Evolutionary conservation across 2,797 vertebrate species (phyloP), one percentile per base, ranked within the genome.

Genomic region (Malacoraja senta): DNA sequence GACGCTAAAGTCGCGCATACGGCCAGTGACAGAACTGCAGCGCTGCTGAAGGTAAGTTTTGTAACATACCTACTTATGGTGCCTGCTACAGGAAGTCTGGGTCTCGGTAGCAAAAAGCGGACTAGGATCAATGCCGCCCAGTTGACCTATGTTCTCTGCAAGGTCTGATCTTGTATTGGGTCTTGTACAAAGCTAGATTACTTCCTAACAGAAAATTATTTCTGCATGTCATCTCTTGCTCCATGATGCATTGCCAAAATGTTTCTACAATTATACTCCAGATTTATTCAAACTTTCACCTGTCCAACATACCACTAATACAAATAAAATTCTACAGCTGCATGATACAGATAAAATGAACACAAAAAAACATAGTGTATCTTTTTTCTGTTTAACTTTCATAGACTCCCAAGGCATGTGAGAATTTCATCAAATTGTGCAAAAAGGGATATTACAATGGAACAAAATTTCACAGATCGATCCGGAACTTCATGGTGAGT

Each of bases 401-500:
- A 93, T 94, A 99, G 98, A 97, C 98, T 10, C 98, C 99, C 9
- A 97, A 98, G 96, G 97, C 99, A 0, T 97, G 98, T 63, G 99
- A 99, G 94, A 99, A 99, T 95, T 99, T 99, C 94, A 97, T 97
- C 95, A 97, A 97, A 83, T 95, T 99, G 93, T 99, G 98, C 95
- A 99, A 98, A 94, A 98, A 98, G 94, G 96, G 96, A 93, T 99
- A 98, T 93, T 99, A 99, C 0, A 96, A 99, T 0, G 97, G 96
- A 74, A 99, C 98, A 0, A 8, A 98, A 94, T 99, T 99, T 95
- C 99, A 99, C 95, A 97, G 98, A 93, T 99, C 98, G 93, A 99
- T 99, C 94, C 95, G 98, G 81, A 99, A 99, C 94, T 99, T 99
- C 84, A 98, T 99, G 97, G 98, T 99, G 94, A 96, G 97, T 94